Evolutionary conservation across 2,888 invertebrate genomes (phyloP).

Genomic region (Drosophila tanythrix): DNA sequence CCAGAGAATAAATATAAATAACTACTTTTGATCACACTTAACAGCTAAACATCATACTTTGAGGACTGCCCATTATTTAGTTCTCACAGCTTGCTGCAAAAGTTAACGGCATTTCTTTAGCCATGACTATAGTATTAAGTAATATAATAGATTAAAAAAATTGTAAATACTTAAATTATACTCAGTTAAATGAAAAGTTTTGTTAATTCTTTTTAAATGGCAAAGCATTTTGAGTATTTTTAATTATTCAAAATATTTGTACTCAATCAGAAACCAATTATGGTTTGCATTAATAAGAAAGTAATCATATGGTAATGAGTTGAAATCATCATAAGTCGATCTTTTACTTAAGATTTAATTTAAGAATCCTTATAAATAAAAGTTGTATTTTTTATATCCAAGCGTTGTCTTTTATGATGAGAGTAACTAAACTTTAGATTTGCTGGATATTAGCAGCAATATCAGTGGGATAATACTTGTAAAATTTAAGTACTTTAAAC

Average conservation of each 20-base stretch:
- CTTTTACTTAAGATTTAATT: neutral
- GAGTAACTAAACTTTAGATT: neutral
- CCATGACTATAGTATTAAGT: neutral
- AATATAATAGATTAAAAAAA: neutral
- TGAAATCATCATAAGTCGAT: no score
- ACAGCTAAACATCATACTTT: slow-evolving; percentile 1
- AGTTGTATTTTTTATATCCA: neutral
- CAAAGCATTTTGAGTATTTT: neutral
- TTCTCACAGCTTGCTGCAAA: neutral
- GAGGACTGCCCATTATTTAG: neutral
- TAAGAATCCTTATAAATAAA: neutral
- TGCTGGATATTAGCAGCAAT: neutral
- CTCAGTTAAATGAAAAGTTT: neutral
- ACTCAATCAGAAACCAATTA: neutral
- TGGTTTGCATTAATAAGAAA: neutral
- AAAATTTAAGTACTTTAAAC: neutral
- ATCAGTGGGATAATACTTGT: neutral
- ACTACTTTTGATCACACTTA: neutral
- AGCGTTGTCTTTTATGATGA: neutral
- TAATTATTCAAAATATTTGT: neutral
- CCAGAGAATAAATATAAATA: slow-evolving; percentile 1
- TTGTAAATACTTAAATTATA: neutral
- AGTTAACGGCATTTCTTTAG: neutral
- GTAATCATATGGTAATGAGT: no score
- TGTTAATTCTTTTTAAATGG: neutral